Percentiles rank a stretch among this genome's conserved stretches.
Conservation (phyloP, 1,140 invertebrate species). For the Tetramorium alpestre region DNA sequence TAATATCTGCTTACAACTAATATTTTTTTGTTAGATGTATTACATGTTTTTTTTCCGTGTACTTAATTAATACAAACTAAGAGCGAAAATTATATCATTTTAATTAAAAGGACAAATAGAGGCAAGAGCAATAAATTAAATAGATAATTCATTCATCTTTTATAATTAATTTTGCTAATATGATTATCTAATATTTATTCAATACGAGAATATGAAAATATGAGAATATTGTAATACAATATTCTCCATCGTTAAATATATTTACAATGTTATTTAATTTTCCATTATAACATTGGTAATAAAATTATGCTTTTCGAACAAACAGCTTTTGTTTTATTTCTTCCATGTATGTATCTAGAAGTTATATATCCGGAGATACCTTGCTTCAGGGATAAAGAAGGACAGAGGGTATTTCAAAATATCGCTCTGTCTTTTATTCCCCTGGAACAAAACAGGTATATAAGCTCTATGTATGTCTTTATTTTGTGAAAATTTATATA, state of each 20-base stretch:
- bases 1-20: too few species aligned
- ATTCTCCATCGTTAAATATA: not conserved
- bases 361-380: too few species aligned
- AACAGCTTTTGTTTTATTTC: not conserved
- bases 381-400: too few species aligned
- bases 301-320: not conserved
- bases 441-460: too few species aligned
- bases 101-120: conserved; percentile 8
- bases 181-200: not conserved
- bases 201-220: not conserved
- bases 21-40: too few species aligned
- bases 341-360: not conserved
- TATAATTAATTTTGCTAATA: conserved; percentile 2
- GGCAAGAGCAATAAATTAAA: not conserved
- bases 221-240: conserved; percentile 1
- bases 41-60: too few species aligned
- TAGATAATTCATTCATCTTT: not conserved
- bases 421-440: too few species aligned
- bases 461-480: not conserved
- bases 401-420: too few species aligned
- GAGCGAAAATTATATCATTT: not conserved
- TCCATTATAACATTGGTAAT: not conserved
- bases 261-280: not conserved
- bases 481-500: not conserved
- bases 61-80: not conserved